phyloP scores from a whole-genome alignment of 1,140 invertebrate genomes.

The Drosophila repleta region DNA sequence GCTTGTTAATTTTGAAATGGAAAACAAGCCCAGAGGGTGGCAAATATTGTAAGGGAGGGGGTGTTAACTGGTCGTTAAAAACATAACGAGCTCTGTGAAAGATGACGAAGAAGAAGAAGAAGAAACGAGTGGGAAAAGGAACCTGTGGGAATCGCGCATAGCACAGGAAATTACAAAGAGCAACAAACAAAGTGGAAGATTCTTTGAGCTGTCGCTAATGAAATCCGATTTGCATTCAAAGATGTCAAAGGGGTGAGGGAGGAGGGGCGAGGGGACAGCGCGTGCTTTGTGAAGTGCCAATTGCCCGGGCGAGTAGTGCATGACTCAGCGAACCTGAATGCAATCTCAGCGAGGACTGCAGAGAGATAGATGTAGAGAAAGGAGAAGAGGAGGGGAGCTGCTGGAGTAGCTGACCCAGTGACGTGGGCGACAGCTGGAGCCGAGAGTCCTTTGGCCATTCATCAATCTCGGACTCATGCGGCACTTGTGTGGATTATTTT shows the following conservation, averaged over 20 bases:
- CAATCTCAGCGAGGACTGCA: conserved; percentile 15
- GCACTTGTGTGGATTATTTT: conserved; percentile 54
- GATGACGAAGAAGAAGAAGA: not conserved
- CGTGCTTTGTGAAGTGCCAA: conserved; percentile 44
- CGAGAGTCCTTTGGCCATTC: conserved; percentile 8
- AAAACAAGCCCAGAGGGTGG: conserved; percentile 20
- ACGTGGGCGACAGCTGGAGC: conserved; percentile 3
- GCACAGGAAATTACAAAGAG: conserved; percentile 31
- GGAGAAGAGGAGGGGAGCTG: not conserved
- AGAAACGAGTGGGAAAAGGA: conserved; percentile 16
- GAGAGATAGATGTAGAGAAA: not conserved
- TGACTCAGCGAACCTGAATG: conserved; percentile 39
- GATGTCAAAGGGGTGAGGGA: not conserved
- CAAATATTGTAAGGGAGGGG: conserved; percentile 6
- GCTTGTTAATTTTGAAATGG: conserved; percentile 70
- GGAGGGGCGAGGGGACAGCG: not conserved
- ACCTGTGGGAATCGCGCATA: conserved; percentile 17
- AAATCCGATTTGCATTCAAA: conserved; percentile 69
- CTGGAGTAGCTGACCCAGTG: conserved; percentile 10
- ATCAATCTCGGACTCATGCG: conserved; percentile 38
- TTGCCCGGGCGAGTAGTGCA: conserved; percentile 18
- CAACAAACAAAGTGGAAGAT: conserved; percentile 53
- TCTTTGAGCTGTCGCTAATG: conserved; percentile 72
- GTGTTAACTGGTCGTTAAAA: conserved; percentile 69
- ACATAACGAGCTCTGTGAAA: conserved; percentile 53